Base-by-base conservation (phyloP, 2,888 invertebrate species). In the Sarcophaga caerulescens region DNA sequence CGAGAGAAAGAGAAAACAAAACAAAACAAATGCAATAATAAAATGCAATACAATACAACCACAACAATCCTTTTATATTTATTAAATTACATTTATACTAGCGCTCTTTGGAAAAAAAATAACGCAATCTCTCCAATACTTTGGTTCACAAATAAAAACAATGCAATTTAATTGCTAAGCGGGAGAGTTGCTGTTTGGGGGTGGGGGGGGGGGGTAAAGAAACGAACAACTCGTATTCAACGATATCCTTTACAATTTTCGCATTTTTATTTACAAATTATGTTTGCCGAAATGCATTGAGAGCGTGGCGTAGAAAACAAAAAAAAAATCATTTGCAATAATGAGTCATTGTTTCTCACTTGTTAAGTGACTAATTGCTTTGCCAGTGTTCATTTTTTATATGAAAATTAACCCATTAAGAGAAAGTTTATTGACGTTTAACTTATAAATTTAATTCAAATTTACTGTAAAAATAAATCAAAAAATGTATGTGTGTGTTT, bases 311-410 rank as follows among this genome's bases (percentile, higher is more conserved):
- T 14, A 17, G 8, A 14, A 17, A 52, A 52, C 52, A 52, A 12
- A 45, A 47, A 62, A 66, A 23, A 76, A 75, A 52, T 35, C 23
- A 47, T 71, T 66, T 77, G 8, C 57, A 52, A 44, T 71, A 80
- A 84, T 80, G 84, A 84, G 70, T 84, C 75, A 84, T 79, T 75
- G 70, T 65, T 74, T 77, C 63, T 45, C 77, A 75, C 45, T 79
- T 21, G 35, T 75, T 66, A 84, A 80, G 65, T 84, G 84, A 84
- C 84, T 84, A 84, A 84, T 84, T 84, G 84, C 75, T 84, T 52
- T 75, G 47, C 63, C 75, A 84, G 70, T 84, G 69, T 59, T 52
- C 47, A n/a, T 47, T 23, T 14, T 57, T 57, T 10, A 11, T 25
- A 45, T 12, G 17, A 3, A 21, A 65, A 74, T 79, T 84, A 84